These are phyloP conservation scores for Episyrphus balteatus DNA, from an alignment of 1,140 invertebrate species.

Conservation along the genomic window DNA sequence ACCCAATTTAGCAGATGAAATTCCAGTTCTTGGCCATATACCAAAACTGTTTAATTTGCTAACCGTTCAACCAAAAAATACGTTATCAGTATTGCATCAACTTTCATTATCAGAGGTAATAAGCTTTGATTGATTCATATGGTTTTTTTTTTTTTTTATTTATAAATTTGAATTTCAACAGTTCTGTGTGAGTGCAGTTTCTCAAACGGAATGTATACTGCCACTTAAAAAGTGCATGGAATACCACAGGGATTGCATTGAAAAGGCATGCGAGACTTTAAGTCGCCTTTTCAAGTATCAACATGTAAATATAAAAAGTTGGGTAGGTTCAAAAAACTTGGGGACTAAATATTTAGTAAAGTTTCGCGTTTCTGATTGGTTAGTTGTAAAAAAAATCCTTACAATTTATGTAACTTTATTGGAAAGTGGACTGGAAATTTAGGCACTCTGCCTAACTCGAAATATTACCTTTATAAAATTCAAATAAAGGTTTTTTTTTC, in stretches of 20 bases:
- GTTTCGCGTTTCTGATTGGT: too few relatives aligned
- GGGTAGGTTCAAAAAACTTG: too few relatives aligned
- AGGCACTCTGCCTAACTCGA: too few relatives aligned
- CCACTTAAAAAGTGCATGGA: slow-evolving; percentile 82
- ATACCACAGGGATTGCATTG: slow-evolving; percentile 67
- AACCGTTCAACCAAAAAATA: slow-evolving; percentile 59
- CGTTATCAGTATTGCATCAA: slow-evolving; percentile 77
- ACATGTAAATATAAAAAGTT: slow-evolving; percentile 48
- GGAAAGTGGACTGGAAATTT: too few relatives aligned
- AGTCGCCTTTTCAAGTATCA: slow-evolving; percentile 69
- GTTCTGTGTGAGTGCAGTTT: slow-evolving; percentile 66
- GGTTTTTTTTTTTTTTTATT: slow-evolving; percentile 6
- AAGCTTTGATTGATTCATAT: neutral
- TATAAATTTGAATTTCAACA: slow-evolving; percentile 32
- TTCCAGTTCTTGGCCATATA: slow-evolving; percentile 89
- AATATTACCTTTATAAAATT: too few relatives aligned
- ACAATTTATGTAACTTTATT: neutral
- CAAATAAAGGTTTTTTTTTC: too few relatives aligned
- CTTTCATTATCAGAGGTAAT: slow-evolving; percentile 70
- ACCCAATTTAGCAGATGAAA: slow-evolving; percentile 75
- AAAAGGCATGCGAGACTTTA: slow-evolving; percentile 78
- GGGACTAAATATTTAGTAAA: too few relatives aligned
- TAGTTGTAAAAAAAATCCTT: too few relatives aligned
- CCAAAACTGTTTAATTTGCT: slow-evolving; percentile 78
- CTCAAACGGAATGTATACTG: slow-evolving; percentile 68